These are phyloP conservation scores for Camponotus pennsylvanicus DNA, from an alignment of 1,140 invertebrate genomes.

Conservation along the genomic window DNA sequence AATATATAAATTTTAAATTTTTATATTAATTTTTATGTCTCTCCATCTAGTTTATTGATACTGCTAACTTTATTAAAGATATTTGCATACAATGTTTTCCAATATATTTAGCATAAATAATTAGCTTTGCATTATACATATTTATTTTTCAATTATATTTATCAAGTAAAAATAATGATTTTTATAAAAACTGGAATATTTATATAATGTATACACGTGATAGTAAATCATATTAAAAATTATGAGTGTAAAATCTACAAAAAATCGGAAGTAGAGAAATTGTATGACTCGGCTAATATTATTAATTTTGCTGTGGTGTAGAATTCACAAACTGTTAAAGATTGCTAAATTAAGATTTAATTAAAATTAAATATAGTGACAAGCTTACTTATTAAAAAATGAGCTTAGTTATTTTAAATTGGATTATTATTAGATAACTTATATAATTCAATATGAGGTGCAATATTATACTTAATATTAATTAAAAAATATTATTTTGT, in stretches of 20 bases:
- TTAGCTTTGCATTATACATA: not conserved
- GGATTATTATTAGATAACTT: too few species aligned
- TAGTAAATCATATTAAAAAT: not conserved
- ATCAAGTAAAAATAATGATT: not conserved
- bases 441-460: too few species aligned
- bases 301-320: too few species aligned
- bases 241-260: too few species aligned
- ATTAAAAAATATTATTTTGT: not conserved
- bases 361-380: too few species aligned
- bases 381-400: too few species aligned
- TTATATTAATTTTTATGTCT: not conserved
- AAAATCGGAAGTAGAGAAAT: too few species aligned
- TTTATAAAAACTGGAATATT: not conserved
- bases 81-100: not conserved
- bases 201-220: not conserved
- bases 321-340: too few species aligned
- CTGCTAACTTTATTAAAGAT: not conserved
- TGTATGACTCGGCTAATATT: too few species aligned
- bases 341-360: too few species aligned
- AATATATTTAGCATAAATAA: not conserved
- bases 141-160: not conserved
- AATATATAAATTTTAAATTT: not conserved
- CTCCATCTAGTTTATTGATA: not conserved
- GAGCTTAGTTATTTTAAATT: too few species aligned
- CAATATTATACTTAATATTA: too few species aligned